Percentiles rank a stretch among this genome's conserved stretches.
Conservation (phyloP, 2,113 vertebrate genomes). For the human (Homo sapiens) region GRCh38 chr16:64950501-64951000, state of each 20-base stretch:
- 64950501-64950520: background rate
- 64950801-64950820: constrained; percentile 95
- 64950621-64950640: too few relatives aligned
- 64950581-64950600: rapidly evolving
- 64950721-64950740: background rate
- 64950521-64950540: background rate
- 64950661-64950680: rapidly evolving
- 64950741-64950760: rapidly evolving
- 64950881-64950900: constrained; percentile 94
- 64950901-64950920: constrained; percentile 95
- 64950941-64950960: constrained; percentile 94
- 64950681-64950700: background rate
- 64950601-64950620: too few relatives aligned
- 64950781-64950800: constrained; percentile 98
- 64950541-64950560: rapidly evolving
- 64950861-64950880: constrained; percentile 90
- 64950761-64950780: constrained; percentile 94
- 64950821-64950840: constrained; percentile 91
- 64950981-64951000: constrained; percentile 90
- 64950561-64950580: rapidly evolving
- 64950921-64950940: constrained; percentile 93
- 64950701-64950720: rapidly evolving
- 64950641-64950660: background rate
- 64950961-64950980: constrained; percentile 93
- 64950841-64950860: constrained; percentile 94